Base-by-base conservation (phyloP, 2,113 vertebrate species). In the Forbesichthys papilliferus region DNA sequence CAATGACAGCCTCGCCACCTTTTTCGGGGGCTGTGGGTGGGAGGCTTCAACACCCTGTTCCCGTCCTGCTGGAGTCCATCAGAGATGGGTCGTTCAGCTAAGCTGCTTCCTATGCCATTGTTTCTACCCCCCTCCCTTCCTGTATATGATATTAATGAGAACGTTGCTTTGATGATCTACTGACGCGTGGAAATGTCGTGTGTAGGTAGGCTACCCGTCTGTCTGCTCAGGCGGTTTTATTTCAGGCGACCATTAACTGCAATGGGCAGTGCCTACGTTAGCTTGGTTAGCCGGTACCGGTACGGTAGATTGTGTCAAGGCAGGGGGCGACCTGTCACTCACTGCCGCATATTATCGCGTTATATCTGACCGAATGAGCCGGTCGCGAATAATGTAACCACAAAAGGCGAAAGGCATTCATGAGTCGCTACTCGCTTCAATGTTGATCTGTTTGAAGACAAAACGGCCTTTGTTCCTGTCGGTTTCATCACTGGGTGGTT, bases 341-440 rank as follows among this genome's bases (percentile, higher is more conserved):
- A 82, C 2, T 85, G 83, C 77, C 74, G 82, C 81, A 87, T 86
- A 84, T 73, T 70, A 79, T 72, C 65, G 69, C 64, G 65, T 66
- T 81, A 80, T 83, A 80, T 75, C 36, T 42, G 4, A 42, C 5
- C 36, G 36, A 4, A 42, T 7, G 5, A 3, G 36, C 5, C 36
- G 36, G 36, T 42, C 36, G 36, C 3, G 7, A 42, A 42, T 42
- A 42, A 6, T 11, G 4, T 58, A 58, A 33, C 56, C 10, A 20
- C 9, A 11, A 18, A 56, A 52, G 20, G 4, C 18, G 9, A 10
- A 56, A 10, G 9, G 16, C 36, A 9, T 36, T 11, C 12, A 12
- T 46, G 11, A 11, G 34, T 42, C 33, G 58, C 34, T 13, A 33
- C 13, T 8, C 34, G 6, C 36, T 5, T 14, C 34, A 46, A 49